These are phyloP conservation scores for Cavia porcellus DNA, from an alignment of 2,113 vertebrate species.

Conservation along the genomic window DNA sequence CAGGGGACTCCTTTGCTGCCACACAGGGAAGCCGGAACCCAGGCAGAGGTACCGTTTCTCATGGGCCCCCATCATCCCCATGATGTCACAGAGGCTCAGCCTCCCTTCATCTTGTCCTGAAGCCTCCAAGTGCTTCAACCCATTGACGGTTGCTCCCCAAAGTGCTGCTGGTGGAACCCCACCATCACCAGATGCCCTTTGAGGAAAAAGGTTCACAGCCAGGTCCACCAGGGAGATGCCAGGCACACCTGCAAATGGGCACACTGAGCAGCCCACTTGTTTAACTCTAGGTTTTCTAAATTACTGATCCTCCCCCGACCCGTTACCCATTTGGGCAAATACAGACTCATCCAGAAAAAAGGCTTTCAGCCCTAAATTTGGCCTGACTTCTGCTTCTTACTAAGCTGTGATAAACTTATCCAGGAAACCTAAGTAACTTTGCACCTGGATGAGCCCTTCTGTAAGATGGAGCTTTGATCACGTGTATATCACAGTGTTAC, in stretches of 20 bases:
- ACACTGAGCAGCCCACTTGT: background rate
- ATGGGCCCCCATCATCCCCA: too few species aligned
- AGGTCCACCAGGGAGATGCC: background rate
- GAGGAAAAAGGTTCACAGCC: background rate
- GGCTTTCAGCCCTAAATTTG: background rate
- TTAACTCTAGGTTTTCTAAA: constrained; percentile 20
- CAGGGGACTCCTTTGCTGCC: background rate
- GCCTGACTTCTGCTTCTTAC: background rate
- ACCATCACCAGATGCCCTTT: background rate
- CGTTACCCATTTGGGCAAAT: background rate
- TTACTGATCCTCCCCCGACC: background rate
- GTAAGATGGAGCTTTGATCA: background rate
- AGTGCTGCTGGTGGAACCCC: background rate
- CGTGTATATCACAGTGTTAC: background rate
- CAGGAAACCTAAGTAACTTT: background rate
- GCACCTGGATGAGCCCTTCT: constrained; percentile 3
- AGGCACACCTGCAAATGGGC: background rate
- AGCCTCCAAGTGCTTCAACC: background rate
- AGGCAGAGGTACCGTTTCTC: background rate
- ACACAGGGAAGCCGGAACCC: constrained; percentile 56
- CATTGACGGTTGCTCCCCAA: background rate
- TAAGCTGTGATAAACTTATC: background rate
- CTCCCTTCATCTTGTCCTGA: background rate
- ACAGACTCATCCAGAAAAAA: constrained; percentile 2
- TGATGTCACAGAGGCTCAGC: background rate